phyloP scores from a whole-genome alignment of 1,140 invertebrate genomes.

The Drosophila pruinosa region DNA sequence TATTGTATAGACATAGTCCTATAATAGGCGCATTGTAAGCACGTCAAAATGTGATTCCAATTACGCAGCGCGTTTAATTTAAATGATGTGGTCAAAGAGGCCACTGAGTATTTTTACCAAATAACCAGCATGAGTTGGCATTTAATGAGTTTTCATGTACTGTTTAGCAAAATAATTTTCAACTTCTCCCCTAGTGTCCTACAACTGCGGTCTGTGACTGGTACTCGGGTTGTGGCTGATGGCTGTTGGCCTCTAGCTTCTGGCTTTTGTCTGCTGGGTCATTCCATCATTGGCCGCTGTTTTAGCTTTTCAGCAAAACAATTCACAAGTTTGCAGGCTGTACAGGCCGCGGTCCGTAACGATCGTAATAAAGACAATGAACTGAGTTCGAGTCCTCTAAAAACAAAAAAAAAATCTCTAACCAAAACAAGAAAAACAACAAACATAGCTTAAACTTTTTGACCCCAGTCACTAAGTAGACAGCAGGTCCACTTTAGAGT shows the following conservation, averaged over 20 bases:
- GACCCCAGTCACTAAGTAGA: conserved; percentile 33
- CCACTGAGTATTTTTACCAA: conserved; percentile 25
- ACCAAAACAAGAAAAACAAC: conserved; percentile 3
- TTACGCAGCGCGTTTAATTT: conserved; percentile 66
- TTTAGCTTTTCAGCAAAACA: conserved; percentile 67
- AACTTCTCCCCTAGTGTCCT: not conserved
- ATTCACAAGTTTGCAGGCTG: conserved; percentile 70
- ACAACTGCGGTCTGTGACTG: not conserved
- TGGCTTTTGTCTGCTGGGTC: conserved; percentile 28
- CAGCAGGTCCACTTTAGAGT: conserved; percentile 13
- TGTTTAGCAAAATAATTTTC: conserved; percentile 17
- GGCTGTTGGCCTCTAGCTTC: not conserved
- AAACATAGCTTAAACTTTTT: conserved; percentile 19
- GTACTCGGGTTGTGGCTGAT: not conserved
- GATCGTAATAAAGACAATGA: conserved; percentile 73
- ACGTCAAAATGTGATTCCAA: conserved; percentile 57
- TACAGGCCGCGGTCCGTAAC: conserved; percentile 44
- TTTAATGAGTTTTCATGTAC: conserved; percentile 67
- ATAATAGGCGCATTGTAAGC: conserved; percentile 24
- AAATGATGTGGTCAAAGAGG: conserved; percentile 43
- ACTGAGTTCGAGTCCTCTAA: conserved; percentile 40
- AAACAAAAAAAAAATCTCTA: conserved; percentile 31
- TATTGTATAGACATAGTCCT: not conserved
- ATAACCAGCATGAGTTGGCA: conserved; percentile 53
- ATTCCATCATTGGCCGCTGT: conserved; percentile 59